Base-by-base conservation (phyloP, 1,140 invertebrate genomes). In the Zaprionus africanus region DNA sequence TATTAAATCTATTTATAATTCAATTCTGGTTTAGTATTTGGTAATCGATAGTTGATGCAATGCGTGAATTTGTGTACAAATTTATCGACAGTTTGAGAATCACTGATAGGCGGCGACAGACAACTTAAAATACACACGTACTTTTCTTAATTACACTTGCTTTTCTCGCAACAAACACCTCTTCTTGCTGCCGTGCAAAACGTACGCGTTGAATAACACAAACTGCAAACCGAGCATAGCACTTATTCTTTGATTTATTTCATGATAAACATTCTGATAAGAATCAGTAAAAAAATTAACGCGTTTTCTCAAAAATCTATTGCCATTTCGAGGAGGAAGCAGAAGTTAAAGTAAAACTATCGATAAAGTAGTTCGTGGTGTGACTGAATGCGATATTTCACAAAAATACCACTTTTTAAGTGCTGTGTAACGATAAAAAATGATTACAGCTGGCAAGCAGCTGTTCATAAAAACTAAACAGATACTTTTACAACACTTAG, bases 171-270 rank as follows among this genome's bases (percentile, higher is more conserved):
- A 34, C 31, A 13, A 15, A 34, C 24, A 28, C 19, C 26, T 24
- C 28, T 63, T 24, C 17, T 6, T 53, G 5, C 1, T 41, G 19
- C 15, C 26, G 34, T 17, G 5, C 26, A 28, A 51, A 41, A 34
- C 17, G 13, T 46, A 19, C 17, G 15, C 3, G 3, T 22, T 15
- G 1, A 57, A 56, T 49, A 46, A n/a, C 19, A 26, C 19, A 31
- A 15, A 11, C 51, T 31, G 11, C 15, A 59, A 5, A 53, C 15
- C 12, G 22, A 1, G 9, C 1, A 58, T 58, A 19, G 7, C 26
- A 62, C 66, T 70, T 70, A 75, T 59, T 70, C 38, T 41, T 49
- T 34, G 19, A 13, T 58, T 75, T 75, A 75, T 63, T 51, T 62
- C 34, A 63, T 31, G 28, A 34, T 59, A 69, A 69, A 57, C 65